phyloP scores from a whole-genome alignment of 2,888 invertebrate genomes.

The Opisthograptis luteolata region DNA sequence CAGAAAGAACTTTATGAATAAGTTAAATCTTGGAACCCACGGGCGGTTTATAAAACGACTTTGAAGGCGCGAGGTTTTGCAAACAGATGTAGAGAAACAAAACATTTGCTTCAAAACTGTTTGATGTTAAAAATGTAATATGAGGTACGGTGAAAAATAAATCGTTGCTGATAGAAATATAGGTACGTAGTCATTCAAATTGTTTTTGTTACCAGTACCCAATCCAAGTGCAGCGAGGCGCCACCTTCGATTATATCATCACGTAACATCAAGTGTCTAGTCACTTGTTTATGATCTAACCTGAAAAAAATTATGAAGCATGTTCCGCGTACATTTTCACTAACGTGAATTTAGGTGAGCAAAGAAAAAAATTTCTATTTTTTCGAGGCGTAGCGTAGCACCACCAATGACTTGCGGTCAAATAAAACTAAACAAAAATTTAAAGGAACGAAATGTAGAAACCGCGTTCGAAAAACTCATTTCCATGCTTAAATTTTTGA shows the following conservation, averaged over 20 bases:
- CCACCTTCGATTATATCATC: too few species aligned
- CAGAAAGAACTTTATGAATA: constrained; percentile 34
- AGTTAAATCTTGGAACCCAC: constrained; percentile 27
- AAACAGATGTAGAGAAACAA: constrained; percentile 6
- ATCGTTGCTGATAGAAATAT: background rate
- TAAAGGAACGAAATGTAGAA: too few species aligned
- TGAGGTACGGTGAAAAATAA: background rate
- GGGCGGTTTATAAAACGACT: constrained; percentile 23
- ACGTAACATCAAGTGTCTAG: too few species aligned
- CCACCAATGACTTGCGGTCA: too few species aligned
- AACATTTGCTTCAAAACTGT: background rate
- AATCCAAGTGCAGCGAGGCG: background rate
- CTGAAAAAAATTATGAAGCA: too few species aligned
- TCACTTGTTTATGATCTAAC: too few species aligned
- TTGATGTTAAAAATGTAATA: background rate
- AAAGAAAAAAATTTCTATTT: too few species aligned
- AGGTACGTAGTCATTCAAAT: background rate
- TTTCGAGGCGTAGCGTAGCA: too few species aligned
- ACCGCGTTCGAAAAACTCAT: constrained; percentile 1
- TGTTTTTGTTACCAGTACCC: background rate
- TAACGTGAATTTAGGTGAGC: too few species aligned
- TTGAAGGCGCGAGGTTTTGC: constrained; percentile 5
- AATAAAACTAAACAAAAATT: too few species aligned
- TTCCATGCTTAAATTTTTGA: constrained; percentile 4
- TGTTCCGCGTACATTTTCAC: too few species aligned